A percentile compares a stretch with the other conserved stretches of the same genome.
phyloP scores from a whole-genome alignment of 1,140 invertebrate species.

The Caenorhabditis tropicalis region DNA sequence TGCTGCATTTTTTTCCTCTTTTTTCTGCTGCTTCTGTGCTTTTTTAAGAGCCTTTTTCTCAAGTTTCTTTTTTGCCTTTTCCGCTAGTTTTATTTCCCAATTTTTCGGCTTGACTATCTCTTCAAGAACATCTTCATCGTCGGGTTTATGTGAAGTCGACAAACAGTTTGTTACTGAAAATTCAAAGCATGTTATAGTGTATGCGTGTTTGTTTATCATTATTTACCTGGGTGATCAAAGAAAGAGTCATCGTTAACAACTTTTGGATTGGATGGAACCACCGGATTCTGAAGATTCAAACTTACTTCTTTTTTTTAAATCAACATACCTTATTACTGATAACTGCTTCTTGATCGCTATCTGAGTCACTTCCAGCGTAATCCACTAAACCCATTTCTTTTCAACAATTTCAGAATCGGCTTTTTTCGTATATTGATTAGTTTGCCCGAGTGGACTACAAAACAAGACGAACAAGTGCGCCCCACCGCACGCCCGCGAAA shows the following conservation, averaged over 20 bases:
- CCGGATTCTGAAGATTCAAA: neutral
- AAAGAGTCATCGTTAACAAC: neutral
- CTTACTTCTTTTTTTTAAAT: neutral
- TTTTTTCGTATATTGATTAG: neutral
- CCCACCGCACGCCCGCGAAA: neutral
- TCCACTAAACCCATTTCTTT: constrained; percentile 15
- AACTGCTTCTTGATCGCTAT: neutral
- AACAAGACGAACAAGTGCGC: neutral
- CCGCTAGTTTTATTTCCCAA: neutral
- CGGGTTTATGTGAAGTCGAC: neutral
- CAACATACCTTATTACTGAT: neutral
- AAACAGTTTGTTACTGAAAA: neutral
- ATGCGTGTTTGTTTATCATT: neutral
- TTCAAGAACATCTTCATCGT: neutral
- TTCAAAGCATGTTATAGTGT: too few species aligned
- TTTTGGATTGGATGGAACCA: too few species aligned
- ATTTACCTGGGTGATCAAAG: neutral
- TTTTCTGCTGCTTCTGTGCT: neutral
- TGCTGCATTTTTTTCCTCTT: neutral
- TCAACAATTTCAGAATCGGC: neutral
- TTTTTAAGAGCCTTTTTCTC: constrained; percentile 26
- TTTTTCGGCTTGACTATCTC: constrained; percentile 15
- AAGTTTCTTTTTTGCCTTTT: neutral
- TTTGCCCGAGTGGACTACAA: neutral
- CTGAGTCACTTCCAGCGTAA: constrained; percentile 31